phyloP scores from a whole-genome alignment of 2,888 invertebrate genomes.

The Pegoplata infirma region DNA sequence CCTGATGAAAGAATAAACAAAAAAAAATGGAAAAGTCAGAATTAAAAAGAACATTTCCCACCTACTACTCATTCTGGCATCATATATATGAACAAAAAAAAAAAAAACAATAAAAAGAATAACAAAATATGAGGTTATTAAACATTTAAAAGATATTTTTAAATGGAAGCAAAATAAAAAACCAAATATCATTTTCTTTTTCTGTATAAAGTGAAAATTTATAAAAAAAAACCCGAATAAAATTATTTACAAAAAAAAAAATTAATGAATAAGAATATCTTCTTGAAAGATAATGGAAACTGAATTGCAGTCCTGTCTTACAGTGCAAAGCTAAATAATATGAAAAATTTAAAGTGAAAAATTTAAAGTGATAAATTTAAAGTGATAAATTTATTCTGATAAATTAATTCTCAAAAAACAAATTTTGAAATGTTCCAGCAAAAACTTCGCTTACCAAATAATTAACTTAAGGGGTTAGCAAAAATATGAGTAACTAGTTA shows the following conservation, averaged over 20 bases:
- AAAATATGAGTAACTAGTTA: too few relatives aligned
- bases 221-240: neutral
- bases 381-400: too few relatives aligned
- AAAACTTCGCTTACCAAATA: too few relatives aligned
- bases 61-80: too few relatives aligned
- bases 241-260: neutral
- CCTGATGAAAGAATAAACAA: neutral
- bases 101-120: neutral
- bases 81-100: neutral
- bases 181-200: neutral
- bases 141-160: neutral
- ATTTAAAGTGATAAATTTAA: too few relatives aligned
- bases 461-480: too few relatives aligned
- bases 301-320: too few relatives aligned
- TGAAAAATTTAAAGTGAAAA: too few relatives aligned
- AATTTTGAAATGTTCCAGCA: too few relatives aligned
- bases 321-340: too few relatives aligned
- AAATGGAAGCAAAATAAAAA: slow-evolving; percentile 9
- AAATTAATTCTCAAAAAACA: too few relatives aligned
- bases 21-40: neutral
- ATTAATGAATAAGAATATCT: neutral
- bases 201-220: neutral
- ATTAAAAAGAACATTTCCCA: neutral
- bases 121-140: neutral
- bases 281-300: neutral